A percentile compares a stretch with the other conserved stretches of the same genome.
Evolutionary conservation across 2,888 invertebrate genomes (phyloP).

Genomic region (Drosophila vallismaia): DNA sequence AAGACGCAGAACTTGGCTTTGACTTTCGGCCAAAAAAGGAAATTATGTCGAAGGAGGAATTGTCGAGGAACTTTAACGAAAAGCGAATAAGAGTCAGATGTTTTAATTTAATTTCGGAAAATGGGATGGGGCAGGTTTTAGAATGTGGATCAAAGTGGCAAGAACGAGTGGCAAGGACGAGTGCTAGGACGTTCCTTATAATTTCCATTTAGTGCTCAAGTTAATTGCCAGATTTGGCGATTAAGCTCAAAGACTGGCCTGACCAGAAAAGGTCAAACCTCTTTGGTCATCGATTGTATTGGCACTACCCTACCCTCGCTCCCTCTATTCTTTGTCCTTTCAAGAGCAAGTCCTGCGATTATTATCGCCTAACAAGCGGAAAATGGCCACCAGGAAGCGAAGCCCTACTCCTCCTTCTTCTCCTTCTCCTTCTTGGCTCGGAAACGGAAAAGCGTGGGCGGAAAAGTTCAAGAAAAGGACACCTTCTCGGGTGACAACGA

Average conservation of each 20-base stretch:
- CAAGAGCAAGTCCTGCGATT: constrained; percentile 35
- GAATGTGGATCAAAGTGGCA: constrained; percentile 22
- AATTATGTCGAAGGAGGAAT: no score
- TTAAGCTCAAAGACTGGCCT: not conserved
- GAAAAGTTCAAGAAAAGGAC: constrained; percentile 6
- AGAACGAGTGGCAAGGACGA: not conserved
- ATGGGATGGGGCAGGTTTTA: constrained; percentile 3
- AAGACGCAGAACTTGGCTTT: constrained; percentile 43
- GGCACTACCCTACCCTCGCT: not conserved
- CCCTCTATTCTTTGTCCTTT: not conserved
- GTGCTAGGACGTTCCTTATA: not conserved
- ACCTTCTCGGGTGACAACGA: constrained; percentile 36
- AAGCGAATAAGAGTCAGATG: constrained; percentile 24
- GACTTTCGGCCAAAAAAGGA: constrained; percentile 25
- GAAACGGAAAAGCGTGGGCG: constrained; percentile 10
- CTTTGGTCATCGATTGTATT: constrained; percentile 5
- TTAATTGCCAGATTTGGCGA: constrained; percentile 7
- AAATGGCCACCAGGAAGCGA: constrained; percentile 43
- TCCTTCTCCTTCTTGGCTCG: not conserved
- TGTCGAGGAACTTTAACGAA: constrained; percentile 1
- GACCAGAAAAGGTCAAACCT: not conserved
- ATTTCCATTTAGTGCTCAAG: not conserved
- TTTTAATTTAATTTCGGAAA: constrained; percentile 43
- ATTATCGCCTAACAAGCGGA: constrained; percentile 65
- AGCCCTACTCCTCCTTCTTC: no score